These are phyloP conservation scores for Ectemnius continuus DNA, from an alignment of 2,888 invertebrate species.

Conservation along the genomic window DNA sequence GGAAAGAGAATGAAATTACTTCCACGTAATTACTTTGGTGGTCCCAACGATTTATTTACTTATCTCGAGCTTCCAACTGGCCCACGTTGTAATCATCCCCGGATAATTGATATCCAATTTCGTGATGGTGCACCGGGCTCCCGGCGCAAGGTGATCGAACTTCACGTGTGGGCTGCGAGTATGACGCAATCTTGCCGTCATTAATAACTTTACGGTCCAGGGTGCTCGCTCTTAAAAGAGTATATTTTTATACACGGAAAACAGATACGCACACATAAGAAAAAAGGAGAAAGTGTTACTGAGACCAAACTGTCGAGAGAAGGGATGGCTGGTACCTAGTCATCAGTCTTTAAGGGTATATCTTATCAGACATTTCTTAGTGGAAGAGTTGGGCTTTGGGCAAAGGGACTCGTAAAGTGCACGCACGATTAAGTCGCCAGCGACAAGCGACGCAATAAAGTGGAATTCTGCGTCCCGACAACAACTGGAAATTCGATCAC, in stretches of 20 bases:
- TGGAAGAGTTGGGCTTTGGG: constrained; percentile 17
- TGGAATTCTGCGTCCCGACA: constrained; percentile 56
- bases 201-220: too few relatives aligned
- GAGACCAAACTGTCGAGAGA: too few relatives aligned
- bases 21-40: constrained; percentile 66
- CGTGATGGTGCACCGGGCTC: constrained; percentile 37
- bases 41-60: constrained; percentile 70
- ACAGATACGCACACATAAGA: background rate
- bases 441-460: constrained; percentile 47
- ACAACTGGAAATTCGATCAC: constrained; percentile 58
- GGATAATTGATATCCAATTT: constrained; percentile 70
- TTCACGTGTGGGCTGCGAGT: constrained; percentile 11
- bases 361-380: background rate
- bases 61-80: constrained; percentile 55
- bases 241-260: background rate
- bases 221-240: background rate
- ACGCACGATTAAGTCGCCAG: constrained; percentile 42
- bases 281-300: too few relatives aligned
- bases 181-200: background rate
- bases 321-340: too few relatives aligned
- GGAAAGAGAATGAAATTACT: constrained; percentile 55
- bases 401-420: background rate
- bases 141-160: constrained; percentile 27
- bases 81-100: constrained; percentile 68
- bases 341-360: background rate